These are phyloP conservation scores for Chaenocephalus aceratus DNA, from an alignment of 2,113 vertebrate genomes.

Conservation along the genomic window DNA sequence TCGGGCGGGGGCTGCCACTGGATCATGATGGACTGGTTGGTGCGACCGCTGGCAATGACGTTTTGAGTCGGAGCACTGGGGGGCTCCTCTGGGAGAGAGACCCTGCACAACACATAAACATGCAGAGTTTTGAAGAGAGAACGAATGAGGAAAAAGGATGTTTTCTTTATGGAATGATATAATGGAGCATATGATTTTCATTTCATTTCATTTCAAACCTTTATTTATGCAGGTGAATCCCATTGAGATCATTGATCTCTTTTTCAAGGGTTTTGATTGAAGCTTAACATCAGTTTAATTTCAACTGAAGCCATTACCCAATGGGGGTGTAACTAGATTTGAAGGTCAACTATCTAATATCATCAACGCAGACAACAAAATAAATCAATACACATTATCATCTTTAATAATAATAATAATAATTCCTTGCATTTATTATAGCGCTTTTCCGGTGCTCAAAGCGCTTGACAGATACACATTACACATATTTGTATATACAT, in stretches of 20 bases:
- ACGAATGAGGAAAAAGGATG: not conserved
- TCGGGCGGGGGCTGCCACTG: slow-evolving; percentile 97
- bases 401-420: no score
- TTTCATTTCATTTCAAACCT: no score
- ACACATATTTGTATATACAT: no score
- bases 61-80: slow-evolving; percentile 95
- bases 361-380: no score
- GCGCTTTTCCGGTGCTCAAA: no score
- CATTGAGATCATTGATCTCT: no score
- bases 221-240: no score
- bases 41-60: slow-evolving; percentile 94
- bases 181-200: not conserved
- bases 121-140: not conserved
- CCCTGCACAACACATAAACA: slow-evolving; percentile 73
- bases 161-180: not conserved
- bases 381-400: no score
- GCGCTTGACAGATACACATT: no score
- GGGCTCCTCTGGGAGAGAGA: slow-evolving; percentile 95
- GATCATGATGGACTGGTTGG: slow-evolving; percentile 99
- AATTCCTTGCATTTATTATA: no score
- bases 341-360: no score
- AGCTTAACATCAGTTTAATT: not conserved
- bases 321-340: no score
- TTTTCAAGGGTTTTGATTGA: not conserved
- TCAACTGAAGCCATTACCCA: not conserved